Evolutionary conservation across 2,113 vertebrate genomes (phyloP), one percentile per base, ranked within the genome.

Genomic region (Elephantulus edwardii): DNA sequence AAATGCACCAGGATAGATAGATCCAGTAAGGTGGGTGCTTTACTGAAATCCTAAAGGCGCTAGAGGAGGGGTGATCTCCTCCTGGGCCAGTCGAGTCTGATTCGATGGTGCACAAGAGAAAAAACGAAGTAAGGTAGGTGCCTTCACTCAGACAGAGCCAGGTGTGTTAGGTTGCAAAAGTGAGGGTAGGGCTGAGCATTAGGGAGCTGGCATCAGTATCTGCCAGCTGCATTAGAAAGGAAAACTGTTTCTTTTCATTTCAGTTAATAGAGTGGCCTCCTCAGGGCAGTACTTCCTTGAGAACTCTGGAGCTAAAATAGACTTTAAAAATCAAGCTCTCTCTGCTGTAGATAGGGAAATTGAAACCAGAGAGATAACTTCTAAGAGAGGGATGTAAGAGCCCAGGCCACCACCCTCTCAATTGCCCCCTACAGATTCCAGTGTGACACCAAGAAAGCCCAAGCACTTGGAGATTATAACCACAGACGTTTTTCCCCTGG

Each of bases 201-300:
- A 24, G 52, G 81, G 12, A 8, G n/a, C 71, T 80, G 85, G 60
- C 42, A 20, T 44, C 71, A 72, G 33, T 35, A 72, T 16, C 80
- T 71, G 58, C 35, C n/a, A 62, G 33, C 30, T 77, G 2, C 35
- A 14, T 80, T 54, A 28, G 85, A 80, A 89, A 52, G 78, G 46
- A 84, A 75, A 56, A n/a, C 24, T 80, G 58, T 14, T 72, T 26
- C 30, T 48, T 48, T 28, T 7, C 7, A 70, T 58, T 83, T 89
- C 60, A 28, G 24, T 30, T 83, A 74, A 91, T 62, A 90, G n/a
- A 74, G 83, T 89, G 60, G 52, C 66, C 20, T 77, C 50, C 38
- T 86, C 81, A 28, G 44, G n/a, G 77, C 70, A 90, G 79, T 19
- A 22, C 54, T 81, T 81, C 50, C 35, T 56, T 75, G 52, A 86